Base-by-base conservation (phyloP, 2,888 invertebrate genomes). In the Cotesia congregata region DNA sequence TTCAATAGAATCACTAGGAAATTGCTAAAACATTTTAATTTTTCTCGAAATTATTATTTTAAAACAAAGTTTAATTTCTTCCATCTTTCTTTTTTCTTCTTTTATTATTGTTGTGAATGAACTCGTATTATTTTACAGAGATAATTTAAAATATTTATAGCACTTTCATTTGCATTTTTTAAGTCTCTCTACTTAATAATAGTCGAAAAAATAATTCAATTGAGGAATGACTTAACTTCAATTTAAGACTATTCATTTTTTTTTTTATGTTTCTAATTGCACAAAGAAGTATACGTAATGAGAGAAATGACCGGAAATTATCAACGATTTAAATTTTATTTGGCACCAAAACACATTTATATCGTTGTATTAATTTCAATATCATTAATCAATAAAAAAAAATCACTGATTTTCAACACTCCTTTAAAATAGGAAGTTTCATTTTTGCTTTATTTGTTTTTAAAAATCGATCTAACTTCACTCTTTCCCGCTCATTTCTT, bases 301-400 rank as follows among this genome's bases (percentile, higher is more conserved):
- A 41, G 6, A 61, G 62, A 41, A 40, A 72, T 12, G 41, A 40
- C 12, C 62, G 72, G 20, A 40, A 62, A 62, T 39, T 15, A 6
- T 72, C 39, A 17, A n/a, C 39, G 41, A 30, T 72, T 71, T 40
- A 60, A n/a, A 62, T 40, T 62, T 72, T 72, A 72, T 72, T 72
- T 72, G 72, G 72, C 72, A 72, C 72, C 72, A 40, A 72, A 72
- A 72, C 12, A 41, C 38, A 68, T 15, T 68, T 68, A 39, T 15
- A 40, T 68, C 39, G 20, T 68, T 68, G 38, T 41, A 68, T n/a
- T 40, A 15, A 12, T 20, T 59, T 59, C 9, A 41, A 6, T 60
- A 12, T 60, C 6, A 62, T 20, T 38, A 12, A 41, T 41, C 3
- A 7, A 20, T 59, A 9, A 30, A 70, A 70, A 70, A 60, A 59